Conservation (phyloP, 2,797 vertebrate genomes). For the Clamator glandarius region DNA sequence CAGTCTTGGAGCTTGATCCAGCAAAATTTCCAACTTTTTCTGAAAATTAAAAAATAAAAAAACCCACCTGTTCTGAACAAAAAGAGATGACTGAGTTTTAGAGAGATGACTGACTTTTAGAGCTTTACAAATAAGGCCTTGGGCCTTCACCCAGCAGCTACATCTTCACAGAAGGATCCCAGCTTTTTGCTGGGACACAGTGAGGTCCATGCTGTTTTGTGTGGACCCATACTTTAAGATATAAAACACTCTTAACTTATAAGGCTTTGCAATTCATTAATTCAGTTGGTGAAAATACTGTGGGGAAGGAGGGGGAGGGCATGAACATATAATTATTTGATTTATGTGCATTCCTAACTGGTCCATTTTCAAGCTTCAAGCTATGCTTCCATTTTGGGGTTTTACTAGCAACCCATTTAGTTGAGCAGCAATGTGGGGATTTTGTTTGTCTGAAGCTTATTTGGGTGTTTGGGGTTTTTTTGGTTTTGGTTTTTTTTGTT, state of each 20-base stretch:
- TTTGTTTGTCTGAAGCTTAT: background rate
- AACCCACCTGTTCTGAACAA: background rate
- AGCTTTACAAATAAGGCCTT: background rate
- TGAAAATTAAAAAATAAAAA: background rate
- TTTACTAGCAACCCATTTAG: background rate
- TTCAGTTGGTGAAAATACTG: background rate
- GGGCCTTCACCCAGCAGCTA: background rate
- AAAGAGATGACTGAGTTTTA: background rate
- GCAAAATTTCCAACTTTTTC: background rate
- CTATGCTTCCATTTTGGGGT: background rate
- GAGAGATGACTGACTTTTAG: no score
- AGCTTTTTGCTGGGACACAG: background rate
- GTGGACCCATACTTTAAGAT: background rate
- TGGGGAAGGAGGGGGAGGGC: background rate
- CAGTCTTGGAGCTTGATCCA: background rate
- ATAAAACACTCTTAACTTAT: background rate
- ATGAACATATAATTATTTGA: background rate
- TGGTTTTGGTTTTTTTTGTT: background rate
- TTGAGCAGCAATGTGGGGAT: background rate
- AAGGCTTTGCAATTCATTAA: background rate
- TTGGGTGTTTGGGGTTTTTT: background rate
- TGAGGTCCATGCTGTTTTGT: background rate
- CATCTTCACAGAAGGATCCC: fast-evolving
- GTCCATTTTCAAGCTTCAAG: background rate
- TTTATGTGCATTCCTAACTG: background rate